phyloP scores from a whole-genome alignment of 2,113 vertebrate genomes.

The Tautogolabrus adspersus region DNA sequence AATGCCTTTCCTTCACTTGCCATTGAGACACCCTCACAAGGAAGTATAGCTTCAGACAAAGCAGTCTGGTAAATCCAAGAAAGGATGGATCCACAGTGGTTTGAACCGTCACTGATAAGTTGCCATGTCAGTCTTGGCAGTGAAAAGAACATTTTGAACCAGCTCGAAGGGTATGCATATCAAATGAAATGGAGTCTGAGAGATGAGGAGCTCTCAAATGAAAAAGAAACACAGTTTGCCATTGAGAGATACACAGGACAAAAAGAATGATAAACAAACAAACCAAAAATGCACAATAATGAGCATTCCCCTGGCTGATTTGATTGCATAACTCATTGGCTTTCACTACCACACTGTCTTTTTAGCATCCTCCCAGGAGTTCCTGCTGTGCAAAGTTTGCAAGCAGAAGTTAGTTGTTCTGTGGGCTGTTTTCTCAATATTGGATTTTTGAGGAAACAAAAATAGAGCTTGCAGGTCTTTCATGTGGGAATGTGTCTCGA shows the following conservation, averaged over 20 bases:
- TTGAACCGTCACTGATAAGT: conserved; percentile 32
- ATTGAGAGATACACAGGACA: conserved; percentile 53
- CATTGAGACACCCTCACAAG: conserved; percentile 6
- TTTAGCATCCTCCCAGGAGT: conserved; percentile 60
- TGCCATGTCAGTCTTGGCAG: conserved; percentile 37
- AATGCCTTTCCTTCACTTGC: conserved; percentile 1
- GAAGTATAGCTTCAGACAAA: conserved; percentile 27
- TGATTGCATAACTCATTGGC: conserved; percentile 77
- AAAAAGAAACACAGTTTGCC: conserved; percentile 43
- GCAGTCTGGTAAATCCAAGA: conserved; percentile 19
- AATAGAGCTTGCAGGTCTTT: conserved; percentile 37
- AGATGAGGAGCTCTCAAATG: conserved; percentile 49
- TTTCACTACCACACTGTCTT: conserved; percentile 64
- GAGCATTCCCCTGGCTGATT: conserved; percentile 77
- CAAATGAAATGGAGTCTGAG: conserved; percentile 44
- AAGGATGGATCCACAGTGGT: conserved; percentile 15
- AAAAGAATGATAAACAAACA: conserved; percentile 61
- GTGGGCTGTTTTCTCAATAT: conserved; percentile 23
- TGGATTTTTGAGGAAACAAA: conserved; percentile 35
- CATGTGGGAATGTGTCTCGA: conserved; percentile 29
- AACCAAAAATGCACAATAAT: conserved; percentile 71
- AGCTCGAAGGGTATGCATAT: conserved; percentile 41
- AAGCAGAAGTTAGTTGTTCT: conserved; percentile 52
- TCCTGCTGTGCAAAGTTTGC: conserved; percentile 64
- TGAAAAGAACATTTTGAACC: conserved; percentile 24